Conservation (phyloP, 53 echinoderm and acorn worm genomes). For the Actinopyga echinites region DNA sequence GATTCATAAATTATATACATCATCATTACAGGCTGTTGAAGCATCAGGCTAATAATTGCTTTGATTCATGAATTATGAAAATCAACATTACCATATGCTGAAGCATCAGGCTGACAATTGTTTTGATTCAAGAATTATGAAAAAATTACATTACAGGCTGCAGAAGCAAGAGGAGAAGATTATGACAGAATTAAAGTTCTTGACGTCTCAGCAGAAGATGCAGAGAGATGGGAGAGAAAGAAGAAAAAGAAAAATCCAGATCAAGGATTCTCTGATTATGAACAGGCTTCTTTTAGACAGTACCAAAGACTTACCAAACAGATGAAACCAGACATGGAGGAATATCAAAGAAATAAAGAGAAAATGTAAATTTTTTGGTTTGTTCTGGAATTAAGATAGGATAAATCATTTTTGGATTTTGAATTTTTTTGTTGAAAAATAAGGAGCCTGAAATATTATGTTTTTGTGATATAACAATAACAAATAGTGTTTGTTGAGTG, state of each 20-base stretch:
- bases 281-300: conserved; percentile 88
- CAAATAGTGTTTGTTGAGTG: too few species aligned
- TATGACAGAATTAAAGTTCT: conserved; percentile 89
- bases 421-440: too few species aligned
- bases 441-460: too few species aligned
- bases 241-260: conserved; percentile 98
- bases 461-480: too few species aligned
- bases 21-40: too few species aligned
- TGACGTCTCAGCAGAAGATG: conserved; percentile 93
- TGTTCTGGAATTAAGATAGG: neutral
- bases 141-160: conserved; percentile 57
- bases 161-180: conserved; percentile 82
- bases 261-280: conserved; percentile 95
- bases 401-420: too few species aligned
- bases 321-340: conserved; percentile 92
- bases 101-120: too few species aligned
- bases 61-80: too few species aligned
- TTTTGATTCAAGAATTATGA: too few species aligned
- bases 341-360: conserved; percentile 79
- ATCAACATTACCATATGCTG: too few species aligned
- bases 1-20: too few species aligned
- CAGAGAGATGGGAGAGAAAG: conserved; percentile 84
- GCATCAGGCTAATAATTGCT: too few species aligned
- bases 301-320: conserved; percentile 98
- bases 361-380: conserved; percentile 71